Conservation (phyloP, 2,113 vertebrate species). For the Antigone vipio region DNA sequence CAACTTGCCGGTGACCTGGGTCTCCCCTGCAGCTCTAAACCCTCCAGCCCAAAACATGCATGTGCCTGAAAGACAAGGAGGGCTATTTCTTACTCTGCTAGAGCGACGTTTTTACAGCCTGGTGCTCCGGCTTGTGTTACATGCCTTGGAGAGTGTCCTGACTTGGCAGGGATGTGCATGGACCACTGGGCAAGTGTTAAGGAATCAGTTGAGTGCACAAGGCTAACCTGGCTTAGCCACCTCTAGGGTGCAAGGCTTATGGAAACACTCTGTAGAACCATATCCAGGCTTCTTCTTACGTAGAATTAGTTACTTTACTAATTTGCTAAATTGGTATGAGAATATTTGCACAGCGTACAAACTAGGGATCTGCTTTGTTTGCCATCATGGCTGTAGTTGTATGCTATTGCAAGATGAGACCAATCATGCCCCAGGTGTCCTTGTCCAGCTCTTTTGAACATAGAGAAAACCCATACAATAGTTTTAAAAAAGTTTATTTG, state of each 20-base stretch:
- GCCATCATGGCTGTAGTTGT: neutral
- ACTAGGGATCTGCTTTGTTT: neutral
- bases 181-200: neutral
- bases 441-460: neutral
- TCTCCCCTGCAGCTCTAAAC: neutral
- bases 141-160: neutral
- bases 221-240: neutral
- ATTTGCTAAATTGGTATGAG: neutral
- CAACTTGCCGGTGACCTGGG: neutral
- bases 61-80: neutral
- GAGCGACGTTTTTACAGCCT: neutral
- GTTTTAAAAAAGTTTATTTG: neutral
- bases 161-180: fast-evolving
- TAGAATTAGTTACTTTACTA: neutral
- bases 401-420: neutral
- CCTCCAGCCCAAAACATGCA: fast-evolving
- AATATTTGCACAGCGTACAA: neutral
- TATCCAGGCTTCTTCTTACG: neutral
- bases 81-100: neutral
- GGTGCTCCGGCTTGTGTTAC: neutral
- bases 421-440: neutral
- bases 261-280: neutral
- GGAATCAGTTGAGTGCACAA: neutral
- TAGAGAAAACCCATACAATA: neutral
- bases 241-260: neutral